Evolutionary conservation across 2,888 invertebrate genomes (phyloP), one percentile per base, ranked within the genome.

Genomic region (Carcina quercana): DNA sequence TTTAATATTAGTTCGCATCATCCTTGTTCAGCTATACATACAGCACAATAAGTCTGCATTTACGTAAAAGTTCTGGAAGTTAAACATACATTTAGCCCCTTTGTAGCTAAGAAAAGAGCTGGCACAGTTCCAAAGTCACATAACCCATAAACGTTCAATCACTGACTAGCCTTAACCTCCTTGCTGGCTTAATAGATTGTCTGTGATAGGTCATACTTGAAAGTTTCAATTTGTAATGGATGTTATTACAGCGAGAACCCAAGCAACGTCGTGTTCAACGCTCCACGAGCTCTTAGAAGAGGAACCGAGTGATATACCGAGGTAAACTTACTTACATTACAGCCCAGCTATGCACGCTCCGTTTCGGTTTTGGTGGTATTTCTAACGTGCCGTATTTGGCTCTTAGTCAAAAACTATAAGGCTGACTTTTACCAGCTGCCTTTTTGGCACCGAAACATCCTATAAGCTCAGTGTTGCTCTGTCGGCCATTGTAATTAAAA

Each of bases 261-360:
- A 85, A 53, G 85, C 84, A 27, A 85, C 85, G 6, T 85, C 85
- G 32, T 85, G 85, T 61, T 84, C 85, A 20, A 83, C 85, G 22
- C 73, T 85, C 21, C 83, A 85, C 52, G 82, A 85, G 57, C 65
- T 85, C 38, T 60, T 78, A 38, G 82, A 80, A 53, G 82, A 83
- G 50, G 79, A 84, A 40, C 70, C 76, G n/a, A 70, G 55, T 51
- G 82, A 84, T 59, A 80, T 85, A 59, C 83, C 85, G 38, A 78
- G 85, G 85, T 83, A 71, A 36, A 12, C 21, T 24, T 20, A 8
- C 20, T 13, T 25, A 11, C 25, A 25, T 13, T 20, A 28, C 33
- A 34, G 29, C 35, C 11, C n/a, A n/a, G n/a, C n/a, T n/a, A 13
- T 33, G 12, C 26, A 26, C 32, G 25, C 20, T 32, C 15, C 15